These are phyloP conservation scores for Leptosomus discolor DNA, from an alignment of 2,113 vertebrate species.

Conservation along the genomic window DNA sequence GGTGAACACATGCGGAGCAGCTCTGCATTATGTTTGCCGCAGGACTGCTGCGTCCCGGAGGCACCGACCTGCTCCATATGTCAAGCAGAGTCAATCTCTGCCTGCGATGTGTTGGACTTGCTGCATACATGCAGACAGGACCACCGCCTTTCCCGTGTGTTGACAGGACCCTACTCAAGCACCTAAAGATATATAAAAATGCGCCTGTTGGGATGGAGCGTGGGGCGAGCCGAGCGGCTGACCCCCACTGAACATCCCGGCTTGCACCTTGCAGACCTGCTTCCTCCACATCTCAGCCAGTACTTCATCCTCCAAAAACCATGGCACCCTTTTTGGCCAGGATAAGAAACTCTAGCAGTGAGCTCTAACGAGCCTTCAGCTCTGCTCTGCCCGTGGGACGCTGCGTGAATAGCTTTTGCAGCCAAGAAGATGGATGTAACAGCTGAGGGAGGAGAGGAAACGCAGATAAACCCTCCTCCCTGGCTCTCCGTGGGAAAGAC, in stretches of 20 bases:
- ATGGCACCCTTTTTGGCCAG: neutral
- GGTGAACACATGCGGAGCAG: accelerated
- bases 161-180: slow-evolving; percentile 5
- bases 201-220: neutral
- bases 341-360: neutral
- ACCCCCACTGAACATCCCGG: neutral
- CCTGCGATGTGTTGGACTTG: neutral
- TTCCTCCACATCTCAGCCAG: neutral
- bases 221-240: accelerated
- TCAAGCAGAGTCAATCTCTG: neutral
- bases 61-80: neutral
- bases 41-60: accelerated
- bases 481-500: neutral
- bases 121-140: neutral
- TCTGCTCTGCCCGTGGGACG: accelerated
- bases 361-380: neutral
- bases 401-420: accelerated
- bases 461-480: neutral
- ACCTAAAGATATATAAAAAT: neutral
- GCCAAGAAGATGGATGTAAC: neutral
- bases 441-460: neutral
- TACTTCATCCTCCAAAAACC: neutral
- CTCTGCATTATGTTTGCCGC: accelerated
- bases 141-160: neutral
- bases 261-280: neutral